Evolutionary conservation across 37 sponge, comb jelly and placozoan genomes (phyloP).

Genomic region (Spongia lamella): DNA sequence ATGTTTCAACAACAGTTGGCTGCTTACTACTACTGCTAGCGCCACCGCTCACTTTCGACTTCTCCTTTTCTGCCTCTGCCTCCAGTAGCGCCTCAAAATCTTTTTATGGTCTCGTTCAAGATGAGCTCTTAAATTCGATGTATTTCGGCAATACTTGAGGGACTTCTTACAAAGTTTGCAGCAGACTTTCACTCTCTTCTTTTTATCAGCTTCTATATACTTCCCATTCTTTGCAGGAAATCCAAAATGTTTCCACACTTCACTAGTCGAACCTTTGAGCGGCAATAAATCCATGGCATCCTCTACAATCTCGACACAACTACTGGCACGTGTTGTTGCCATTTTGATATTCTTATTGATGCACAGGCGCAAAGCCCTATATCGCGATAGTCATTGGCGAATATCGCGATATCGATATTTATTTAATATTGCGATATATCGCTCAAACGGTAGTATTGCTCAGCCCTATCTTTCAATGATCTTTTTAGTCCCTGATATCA

Average conservation of each 20-base stretch:
- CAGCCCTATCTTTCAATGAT: too few species aligned
- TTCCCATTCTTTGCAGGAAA: slow-evolving; percentile 13
- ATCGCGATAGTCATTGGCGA: too few species aligned
- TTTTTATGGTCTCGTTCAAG: slow-evolving; percentile 23
- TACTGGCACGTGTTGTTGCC: too few species aligned
- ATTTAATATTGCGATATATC: too few species aligned
- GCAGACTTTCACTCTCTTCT: slow-evolving; percentile 1
- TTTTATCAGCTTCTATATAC: neutral
- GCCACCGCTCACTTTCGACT: too few species aligned
- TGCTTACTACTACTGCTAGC: neutral
- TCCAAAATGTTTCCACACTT: slow-evolving; percentile 32
- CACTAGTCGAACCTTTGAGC: slow-evolving; percentile 20
- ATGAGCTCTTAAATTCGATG: slow-evolving; percentile 21
- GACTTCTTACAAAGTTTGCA: slow-evolving; percentile 8
- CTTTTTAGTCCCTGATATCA: too few species aligned
- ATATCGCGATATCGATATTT: slow-evolving; percentile 19
- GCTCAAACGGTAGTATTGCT: slow-evolving; percentile 20
- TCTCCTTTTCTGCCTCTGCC: neutral
- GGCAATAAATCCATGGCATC: neutral
- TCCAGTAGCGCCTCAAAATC: neutral
- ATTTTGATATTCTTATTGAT: too few species aligned
- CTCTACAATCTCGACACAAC: too few species aligned
- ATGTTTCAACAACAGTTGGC: neutral
- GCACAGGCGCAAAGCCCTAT: too few species aligned
- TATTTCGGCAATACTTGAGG: slow-evolving; percentile 10